Evolutionary conservation across 2,113 vertebrate genomes (phyloP).

Genomic region (Platichthys flesus): DNA sequence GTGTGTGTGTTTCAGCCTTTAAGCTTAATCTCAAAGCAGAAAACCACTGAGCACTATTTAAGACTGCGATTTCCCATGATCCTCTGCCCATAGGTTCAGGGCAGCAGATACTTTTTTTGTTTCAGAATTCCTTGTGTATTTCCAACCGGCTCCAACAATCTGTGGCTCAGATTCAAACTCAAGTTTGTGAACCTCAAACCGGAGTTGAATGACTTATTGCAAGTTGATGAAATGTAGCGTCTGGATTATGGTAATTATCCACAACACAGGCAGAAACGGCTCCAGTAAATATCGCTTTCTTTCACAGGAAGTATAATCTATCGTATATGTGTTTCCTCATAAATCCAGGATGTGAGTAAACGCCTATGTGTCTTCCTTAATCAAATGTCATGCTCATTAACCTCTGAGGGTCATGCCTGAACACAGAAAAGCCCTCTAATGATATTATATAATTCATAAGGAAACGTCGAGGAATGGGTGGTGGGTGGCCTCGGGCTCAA

Average conservation of each 20-base stretch:
- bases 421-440: slow-evolving; percentile 29
- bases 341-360: slow-evolving; percentile 16
- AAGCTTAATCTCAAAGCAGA: slow-evolving; percentile 37
- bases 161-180: not conserved
- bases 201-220: slow-evolving; percentile 20
- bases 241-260: slow-evolving; percentile 28
- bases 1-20: slow-evolving; percentile 27
- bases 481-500: slow-evolving; percentile 25
- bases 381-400: slow-evolving; percentile 50
- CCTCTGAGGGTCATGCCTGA: slow-evolving; percentile 26
- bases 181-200: slow-evolving; percentile 12
- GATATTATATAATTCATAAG: slow-evolving; percentile 42
- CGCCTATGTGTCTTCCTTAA: not conserved
- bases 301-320: slow-evolving; percentile 3
- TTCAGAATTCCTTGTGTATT: slow-evolving; percentile 19
- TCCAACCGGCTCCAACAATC: slow-evolving; percentile 34
- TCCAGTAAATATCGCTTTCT: slow-evolving; percentile 8
- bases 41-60: slow-evolving; percentile 18
- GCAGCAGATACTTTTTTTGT: slow-evolving; percentile 28
- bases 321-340: not conserved
- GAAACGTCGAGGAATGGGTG: slow-evolving; percentile 19
- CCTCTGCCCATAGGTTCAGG: slow-evolving; percentile 21
- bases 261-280: slow-evolving; percentile 13
- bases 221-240: slow-evolving; percentile 22
- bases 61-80: slow-evolving; percentile 30